These are phyloP conservation scores for Micrasema minimum DNA, from an alignment of 1,140 invertebrate genomes.

Conservation along the genomic window DNA sequence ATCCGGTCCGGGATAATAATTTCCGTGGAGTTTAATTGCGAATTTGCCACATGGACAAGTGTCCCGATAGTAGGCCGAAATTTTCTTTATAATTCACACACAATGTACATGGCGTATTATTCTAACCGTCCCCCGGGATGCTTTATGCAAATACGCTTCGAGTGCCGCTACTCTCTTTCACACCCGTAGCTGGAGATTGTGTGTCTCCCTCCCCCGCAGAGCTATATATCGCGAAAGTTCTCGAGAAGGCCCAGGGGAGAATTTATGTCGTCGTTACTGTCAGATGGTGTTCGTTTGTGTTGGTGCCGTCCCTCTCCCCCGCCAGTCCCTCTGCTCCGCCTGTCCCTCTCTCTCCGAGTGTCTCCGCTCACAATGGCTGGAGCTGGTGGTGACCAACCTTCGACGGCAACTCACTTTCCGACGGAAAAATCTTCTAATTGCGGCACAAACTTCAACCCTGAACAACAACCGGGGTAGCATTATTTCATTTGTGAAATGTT, in stretches of 20 bases:
- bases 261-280: constrained; percentile 62
- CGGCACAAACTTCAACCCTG: no score
- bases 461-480: no score
- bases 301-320: constrained; percentile 38
- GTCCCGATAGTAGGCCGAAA: constrained; percentile 13
- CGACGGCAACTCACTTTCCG: background rate
- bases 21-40: constrained; percentile 26
- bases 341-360: constrained; percentile 13
- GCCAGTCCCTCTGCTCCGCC: no score
- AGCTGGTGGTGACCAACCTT: constrained; percentile 12
- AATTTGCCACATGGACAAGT: constrained; percentile 16
- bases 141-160: constrained; percentile 51
- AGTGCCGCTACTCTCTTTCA: constrained; percentile 24
- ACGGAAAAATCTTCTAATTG: constrained; percentile 29
- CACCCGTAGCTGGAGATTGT: constrained; percentile 10
- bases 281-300: constrained; percentile 60
- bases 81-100: constrained; percentile 43
- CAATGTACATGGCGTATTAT: constrained; percentile 48
- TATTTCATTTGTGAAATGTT: no score
- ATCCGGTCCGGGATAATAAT: no score
- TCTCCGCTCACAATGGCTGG: background rate
- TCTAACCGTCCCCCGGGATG: constrained; percentile 48
- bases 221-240: constrained; percentile 52
- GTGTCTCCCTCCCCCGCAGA: constrained; percentile 18
- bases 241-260: constrained; percentile 56